Base-by-base conservation (phyloP, 2,888 invertebrate species). In the Pollenia amentaria region DNA sequence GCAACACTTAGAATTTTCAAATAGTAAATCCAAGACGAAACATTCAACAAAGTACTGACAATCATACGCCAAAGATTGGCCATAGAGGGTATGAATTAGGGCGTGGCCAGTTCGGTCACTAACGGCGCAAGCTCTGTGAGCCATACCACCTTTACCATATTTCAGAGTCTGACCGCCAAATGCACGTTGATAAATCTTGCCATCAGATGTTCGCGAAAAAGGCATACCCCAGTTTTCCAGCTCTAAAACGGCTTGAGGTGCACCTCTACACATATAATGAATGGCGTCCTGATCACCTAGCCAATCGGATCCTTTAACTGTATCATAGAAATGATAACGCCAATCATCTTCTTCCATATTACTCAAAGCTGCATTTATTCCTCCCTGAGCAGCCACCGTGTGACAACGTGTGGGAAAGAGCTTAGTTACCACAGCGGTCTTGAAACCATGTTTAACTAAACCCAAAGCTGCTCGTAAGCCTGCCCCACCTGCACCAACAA, bases 41-140 rank as follows among this genome's bases (percentile, higher is more conserved):
- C 98, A 99, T 93, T 99, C 99, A 87, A 99, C 96, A 92, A 99
- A 99, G 93, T 99, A 99, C 91, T 99, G 97, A 93, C 99, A 98
- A 93, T 99, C 97, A 93, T 98, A 99, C 88, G 97, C 96, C 85
- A 99, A 94, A 0, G 98, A 99, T 94, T 98, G 97, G 0, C 99
- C 99, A 92, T 99, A 99, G 0, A 99, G 94, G 0, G 99, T 99
- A 94, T 99, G 99, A n/a, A 99, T 95, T 12, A 99, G 95, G 0
- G 99, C 98, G 94, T 99, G 99, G 0, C 99, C 99, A 1, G 99
- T 99, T 93, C 99, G 94, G 94, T 99, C 99, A 80, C 99, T 99
- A 1, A 99, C 99, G 91, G 97, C 97, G 92, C 99, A 99, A 91
- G 98, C 98, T 89, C 97, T 95, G 92, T 98, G 98, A 1, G 99